phyloP scores from a whole-genome alignment of 2,888 invertebrate genomes.

The Acronicta psi region DNA sequence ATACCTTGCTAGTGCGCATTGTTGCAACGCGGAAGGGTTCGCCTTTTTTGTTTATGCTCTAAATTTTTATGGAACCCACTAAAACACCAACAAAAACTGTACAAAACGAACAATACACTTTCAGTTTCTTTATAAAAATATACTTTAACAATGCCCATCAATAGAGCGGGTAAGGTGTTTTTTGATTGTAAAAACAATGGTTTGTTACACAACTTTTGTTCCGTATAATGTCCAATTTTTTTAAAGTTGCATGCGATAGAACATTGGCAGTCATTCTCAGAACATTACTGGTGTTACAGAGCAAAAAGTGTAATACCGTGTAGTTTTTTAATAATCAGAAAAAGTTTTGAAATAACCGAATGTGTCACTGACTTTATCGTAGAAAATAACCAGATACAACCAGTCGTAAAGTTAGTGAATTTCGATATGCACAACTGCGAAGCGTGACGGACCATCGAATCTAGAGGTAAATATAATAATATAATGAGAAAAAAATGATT shows the following conservation, averaged over 20 bases:
- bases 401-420: conserved; percentile 53
- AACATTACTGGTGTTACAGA: conserved; percentile 59
- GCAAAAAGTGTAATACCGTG: conserved; percentile 54
- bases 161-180: conserved; percentile 81
- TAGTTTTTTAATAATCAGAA: conserved; percentile 68
- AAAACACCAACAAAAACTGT: conserved; percentile 77
- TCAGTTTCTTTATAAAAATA: conserved; percentile 87
- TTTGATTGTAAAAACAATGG: conserved; percentile 81
- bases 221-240: conserved; percentile 65
- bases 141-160: conserved; percentile 61
- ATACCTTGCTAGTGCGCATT: conserved; percentile 71
- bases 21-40: conserved; percentile 83
- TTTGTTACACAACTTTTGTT: conserved; percentile 79
- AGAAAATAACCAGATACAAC: conserved; percentile 57
- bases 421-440: conserved; percentile 35
- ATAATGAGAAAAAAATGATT: conserved; percentile 25
- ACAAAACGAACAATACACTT: conserved; percentile 82
- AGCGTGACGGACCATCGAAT: conserved; percentile 38
- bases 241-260: conserved; percentile 53
- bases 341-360: conserved; percentile 61
- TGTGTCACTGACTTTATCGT: conserved; percentile 58
- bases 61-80: conserved; percentile 82
- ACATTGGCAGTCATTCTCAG: conserved; percentile 68
- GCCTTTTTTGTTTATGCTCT: conserved; percentile 83
- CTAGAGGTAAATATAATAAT: conserved; percentile 56